These are phyloP conservation scores for Myotis planiceps DNA, from an alignment of 2,797 vertebrate species.

Conservation along the genomic window DNA sequence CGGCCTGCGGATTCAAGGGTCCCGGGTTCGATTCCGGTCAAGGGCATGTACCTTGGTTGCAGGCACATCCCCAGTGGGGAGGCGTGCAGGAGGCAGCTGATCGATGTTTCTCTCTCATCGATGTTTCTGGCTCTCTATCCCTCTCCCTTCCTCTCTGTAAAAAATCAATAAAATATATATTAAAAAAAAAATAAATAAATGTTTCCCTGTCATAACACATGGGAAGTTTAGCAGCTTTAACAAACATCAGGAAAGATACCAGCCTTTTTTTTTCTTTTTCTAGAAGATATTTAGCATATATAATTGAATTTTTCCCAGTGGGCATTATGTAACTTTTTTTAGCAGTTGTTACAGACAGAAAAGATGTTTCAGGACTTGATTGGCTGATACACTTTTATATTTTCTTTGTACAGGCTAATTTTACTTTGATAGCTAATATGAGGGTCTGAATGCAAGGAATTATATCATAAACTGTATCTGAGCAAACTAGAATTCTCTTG, in stretches of 20 bases:
- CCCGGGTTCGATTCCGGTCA: no score
- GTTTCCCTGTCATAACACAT: background rate
- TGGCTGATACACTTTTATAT: background rate
- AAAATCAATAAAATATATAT: no score
- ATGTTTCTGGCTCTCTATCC: no score
- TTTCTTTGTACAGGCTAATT: background rate
- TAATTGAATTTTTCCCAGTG: background rate
- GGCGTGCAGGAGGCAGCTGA: no score
- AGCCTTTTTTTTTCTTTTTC: conserved; percentile 32
- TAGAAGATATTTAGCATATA: background rate
- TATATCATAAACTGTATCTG: background rate
- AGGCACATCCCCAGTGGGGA: no score
- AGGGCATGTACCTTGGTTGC: no score
- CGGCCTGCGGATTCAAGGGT: no score
- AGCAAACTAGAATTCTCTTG: background rate
- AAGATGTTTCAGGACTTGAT: background rate
- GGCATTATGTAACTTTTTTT: background rate
- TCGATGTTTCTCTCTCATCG: no score
- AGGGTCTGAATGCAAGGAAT: background rate
- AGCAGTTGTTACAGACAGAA: background rate
- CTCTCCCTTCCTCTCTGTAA: no score
- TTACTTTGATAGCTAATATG: background rate
- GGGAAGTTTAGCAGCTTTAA: background rate
- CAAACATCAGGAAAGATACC: background rate
- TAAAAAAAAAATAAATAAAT: no score